These are phyloP conservation scores for Drosophila ironensis DNA, from an alignment of 1,140 invertebrate species.

Conservation along the genomic window DNA sequence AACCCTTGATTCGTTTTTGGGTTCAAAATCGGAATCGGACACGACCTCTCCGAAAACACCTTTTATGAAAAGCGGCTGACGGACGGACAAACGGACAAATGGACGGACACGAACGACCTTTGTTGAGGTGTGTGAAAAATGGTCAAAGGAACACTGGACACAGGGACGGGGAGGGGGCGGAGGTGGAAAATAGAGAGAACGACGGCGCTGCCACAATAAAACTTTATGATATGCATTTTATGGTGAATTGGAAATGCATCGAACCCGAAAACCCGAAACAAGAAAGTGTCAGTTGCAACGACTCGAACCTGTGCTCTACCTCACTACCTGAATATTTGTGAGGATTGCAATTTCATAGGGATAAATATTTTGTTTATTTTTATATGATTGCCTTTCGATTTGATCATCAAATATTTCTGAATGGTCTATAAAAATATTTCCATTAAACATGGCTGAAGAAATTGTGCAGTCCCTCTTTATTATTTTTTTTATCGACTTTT, in stretches of 20 bases:
- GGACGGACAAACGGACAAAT: neutral
- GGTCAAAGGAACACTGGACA: slow-evolving; percentile 11
- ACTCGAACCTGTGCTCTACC: slow-evolving; percentile 31
- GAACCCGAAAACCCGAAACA: slow-evolving; percentile 31
- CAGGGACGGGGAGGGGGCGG: neutral
- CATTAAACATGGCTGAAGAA: slow-evolving; percentile 6
- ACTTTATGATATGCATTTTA: slow-evolving; percentile 79
- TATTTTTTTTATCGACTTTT: slow-evolving; percentile 15
- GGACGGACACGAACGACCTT: slow-evolving; percentile 63
- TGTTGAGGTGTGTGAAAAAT: slow-evolving; percentile 63
- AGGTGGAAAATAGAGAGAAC: slow-evolving; percentile 31
- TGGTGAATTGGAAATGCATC: slow-evolving; percentile 73
- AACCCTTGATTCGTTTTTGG: slow-evolving; percentile 56
- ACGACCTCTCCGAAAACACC: slow-evolving; percentile 42
- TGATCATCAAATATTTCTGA: neutral
- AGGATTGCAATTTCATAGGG: no score
- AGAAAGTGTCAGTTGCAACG: slow-evolving; percentile 39
- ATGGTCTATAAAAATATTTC: neutral
- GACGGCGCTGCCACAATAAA: slow-evolving; percentile 68
- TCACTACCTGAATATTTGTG: neutral
- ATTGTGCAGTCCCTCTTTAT: neutral
- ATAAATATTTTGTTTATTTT: neutral
- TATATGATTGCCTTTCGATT: neutral
- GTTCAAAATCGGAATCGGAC: slow-evolving; percentile 43
- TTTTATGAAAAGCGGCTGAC: slow-evolving; percentile 45